Evolutionary conservation across 2,113 vertebrate genomes (phyloP), one percentile per base, ranked within the genome.

Genomic region (Tetrax tetrax): DNA sequence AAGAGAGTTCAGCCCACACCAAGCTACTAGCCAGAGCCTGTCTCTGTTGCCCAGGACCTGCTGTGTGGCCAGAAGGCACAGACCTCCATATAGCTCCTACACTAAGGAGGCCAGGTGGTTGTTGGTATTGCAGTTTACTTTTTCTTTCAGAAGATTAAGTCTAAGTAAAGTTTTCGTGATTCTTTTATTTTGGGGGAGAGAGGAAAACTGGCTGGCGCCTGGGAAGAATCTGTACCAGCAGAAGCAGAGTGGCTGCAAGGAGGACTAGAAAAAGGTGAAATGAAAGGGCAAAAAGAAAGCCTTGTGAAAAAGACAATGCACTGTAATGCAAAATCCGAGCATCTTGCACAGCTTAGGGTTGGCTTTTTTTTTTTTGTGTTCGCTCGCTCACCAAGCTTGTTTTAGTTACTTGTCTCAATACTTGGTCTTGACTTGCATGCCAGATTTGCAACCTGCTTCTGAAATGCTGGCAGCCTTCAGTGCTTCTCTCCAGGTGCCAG

Each of bases 1-100:
- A 47, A 29, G 0, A 0, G 29, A 59, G 33, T 29, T 86, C 14
- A 86, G 21, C 13, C 37, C 59, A 11, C 6, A 25, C 25, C 20
- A 12, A 48, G 24, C 41, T 14, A 12, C 22, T n/a, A 31, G 2
- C 41, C 56, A 54, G 54, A 65, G 21, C 2, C 1, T 33, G 4
- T 66, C 50, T 63, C 12, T 64, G 17, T 29, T 80, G 13, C 48
- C 18, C 25, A 3, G n/a, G 65, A 64, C 25, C 38, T 79, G 61
- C n/a, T 59, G 38, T 0, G 2, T 35, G 27, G 33, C 24, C 37
- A 50, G 24, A 47, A 75, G n/a, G 50, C 37, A 59, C 25, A 68
- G 20, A 8, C 6, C 14, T 59, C 43, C 23, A 33, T 14, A 10
- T 8, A 38, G 23, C 14, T 53, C 20, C 17, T 18, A 17, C 31